Base-by-base conservation (phyloP, 2,113 vertebrate genomes). In the Theristicus caerulescens region DNA sequence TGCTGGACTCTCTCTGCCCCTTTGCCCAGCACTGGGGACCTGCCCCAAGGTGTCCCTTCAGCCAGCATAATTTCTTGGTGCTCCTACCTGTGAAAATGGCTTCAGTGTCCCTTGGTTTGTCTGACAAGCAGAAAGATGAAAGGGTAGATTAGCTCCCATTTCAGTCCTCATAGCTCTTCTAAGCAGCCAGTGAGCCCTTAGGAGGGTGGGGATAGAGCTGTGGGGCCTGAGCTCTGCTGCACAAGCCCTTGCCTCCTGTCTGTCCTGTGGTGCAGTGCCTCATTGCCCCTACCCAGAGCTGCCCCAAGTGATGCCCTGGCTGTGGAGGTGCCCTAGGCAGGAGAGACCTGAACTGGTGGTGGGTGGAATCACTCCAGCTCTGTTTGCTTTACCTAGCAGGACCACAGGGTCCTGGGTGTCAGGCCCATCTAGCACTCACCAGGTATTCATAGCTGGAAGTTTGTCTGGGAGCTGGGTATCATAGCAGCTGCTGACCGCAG, bases 241-340 rank as follows among this genome's bases (percentile, higher is more conserved):
- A 36, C 7, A 13, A 85, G 20, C 36, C 27, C 61, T 69, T 49
- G 81, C 31, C 55, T 67, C 44, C 57, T 72, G n/a, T 74, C 55
- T 76, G 38, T 34, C 15, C 65, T 0, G 0, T 16, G 26, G 18
- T 22, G n/a, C 59, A 29, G n/a, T 64, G 42, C 8, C 55, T 54
- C 26, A 2, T 27, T 47, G 36, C 16, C 8, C 10, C 22, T 20
- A 10, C 12, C 34, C 70, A 15, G 34, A 40, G 20, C 21, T 61
- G 34, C 49, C 51, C 61, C 36, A 13, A 21, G 51, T 15, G 69
- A 17, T 72, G 69, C 44, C 51, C 52, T 29, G 36, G 26, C 21
- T 38, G 22, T 25, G n/a, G 19, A 61, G n/a, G 25, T 64, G 36
- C 16, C 36, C 17, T 9, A 27, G 72, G 31, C 64, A 78, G 78